These are phyloP conservation scores for Phymatocera aterrima DNA, from an alignment of 2,888 invertebrate species.

Conservation along the genomic window DNA sequence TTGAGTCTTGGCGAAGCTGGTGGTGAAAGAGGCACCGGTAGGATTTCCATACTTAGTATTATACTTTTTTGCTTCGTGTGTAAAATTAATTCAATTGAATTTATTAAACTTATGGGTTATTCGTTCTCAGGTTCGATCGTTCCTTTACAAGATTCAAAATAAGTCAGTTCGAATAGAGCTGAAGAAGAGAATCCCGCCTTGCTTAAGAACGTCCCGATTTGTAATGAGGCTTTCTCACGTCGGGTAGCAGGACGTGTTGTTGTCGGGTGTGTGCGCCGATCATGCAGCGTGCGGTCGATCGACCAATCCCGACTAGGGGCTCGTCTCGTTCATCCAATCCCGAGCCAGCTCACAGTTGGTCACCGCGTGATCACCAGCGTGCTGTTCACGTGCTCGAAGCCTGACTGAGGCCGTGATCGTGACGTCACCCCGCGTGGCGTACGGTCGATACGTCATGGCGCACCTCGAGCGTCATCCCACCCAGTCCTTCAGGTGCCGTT, in stretches of 20 bases:
- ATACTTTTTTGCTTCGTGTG: not conserved
- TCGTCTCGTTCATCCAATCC: slow-evolving; percentile 83
- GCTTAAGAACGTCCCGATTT: slow-evolving; percentile 58
- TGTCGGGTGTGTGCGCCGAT: slow-evolving; percentile 76
- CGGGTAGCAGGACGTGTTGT: slow-evolving; percentile 62
- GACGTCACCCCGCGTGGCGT: slow-evolving; percentile 76
- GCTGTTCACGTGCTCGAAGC: slow-evolving; percentile 90
- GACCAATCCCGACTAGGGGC: slow-evolving; percentile 83
- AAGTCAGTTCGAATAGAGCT: not conserved
- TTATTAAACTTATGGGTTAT: not conserved
- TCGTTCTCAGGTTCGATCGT: not conserved
- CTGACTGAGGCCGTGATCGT: slow-evolving; percentile 84
- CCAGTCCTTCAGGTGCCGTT: slow-evolving; percentile 18
- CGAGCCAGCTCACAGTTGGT: slow-evolving; percentile 81
- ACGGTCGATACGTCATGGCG: slow-evolving; percentile 79
- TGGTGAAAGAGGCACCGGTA: slow-evolving; percentile 66
- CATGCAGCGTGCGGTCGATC: slow-evolving; percentile 69
- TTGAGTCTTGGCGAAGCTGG: slow-evolving; percentile 71
- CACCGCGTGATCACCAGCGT: slow-evolving; percentile 85
- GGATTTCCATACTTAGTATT: slow-evolving; percentile 61
- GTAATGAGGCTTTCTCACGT: slow-evolving; percentile 70
- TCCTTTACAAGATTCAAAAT: slow-evolving; percentile 2
- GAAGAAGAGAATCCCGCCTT: slow-evolving; percentile 3
- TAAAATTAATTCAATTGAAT: not conserved
- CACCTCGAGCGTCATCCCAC: slow-evolving; percentile 69